Evolutionary conservation across 2,797 vertebrate genomes (phyloP).

Genomic region (Coreius guichenoti): DNA sequence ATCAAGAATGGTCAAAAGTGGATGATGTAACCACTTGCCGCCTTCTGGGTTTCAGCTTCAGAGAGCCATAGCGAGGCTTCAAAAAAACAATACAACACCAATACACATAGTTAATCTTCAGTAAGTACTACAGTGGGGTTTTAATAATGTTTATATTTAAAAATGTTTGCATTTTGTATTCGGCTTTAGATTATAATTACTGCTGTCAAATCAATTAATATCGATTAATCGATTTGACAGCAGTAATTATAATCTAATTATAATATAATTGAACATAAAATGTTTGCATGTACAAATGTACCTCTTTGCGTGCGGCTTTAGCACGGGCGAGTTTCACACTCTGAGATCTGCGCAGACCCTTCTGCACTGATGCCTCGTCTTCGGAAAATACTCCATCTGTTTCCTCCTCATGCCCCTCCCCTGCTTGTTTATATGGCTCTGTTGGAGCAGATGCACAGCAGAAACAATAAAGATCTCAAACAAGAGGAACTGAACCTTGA

Average conservation of each 20-base stretch:
- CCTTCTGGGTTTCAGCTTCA: slow-evolving; percentile 86
- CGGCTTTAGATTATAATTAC: neutral
- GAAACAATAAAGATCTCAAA: slow-evolving; percentile 19
- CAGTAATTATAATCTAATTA: neutral
- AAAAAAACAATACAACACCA: slow-evolving; percentile 7
- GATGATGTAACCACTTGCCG: slow-evolving; percentile 78
- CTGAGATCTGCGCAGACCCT: slow-evolving; percentile 83
- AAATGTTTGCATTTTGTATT: slow-evolving; percentile 14
- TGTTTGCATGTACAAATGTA: slow-evolving; percentile 52
- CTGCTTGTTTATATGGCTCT: slow-evolving; percentile 75
- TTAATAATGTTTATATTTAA: too few species aligned
- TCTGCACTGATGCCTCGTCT: slow-evolving; percentile 80
- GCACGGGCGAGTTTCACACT: slow-evolving; percentile 86
- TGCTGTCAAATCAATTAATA: neutral
- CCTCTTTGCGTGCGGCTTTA: slow-evolving; percentile 83
- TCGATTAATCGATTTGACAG: neutral
- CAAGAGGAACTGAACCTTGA: slow-evolving; percentile 19
- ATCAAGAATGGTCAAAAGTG: slow-evolving; percentile 62
- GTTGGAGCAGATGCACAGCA: slow-evolving; percentile 44
- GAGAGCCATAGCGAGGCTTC: slow-evolving; percentile 85
- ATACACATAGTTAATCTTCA: slow-evolving; percentile 14
- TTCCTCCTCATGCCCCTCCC: slow-evolving; percentile 81
- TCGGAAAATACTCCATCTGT: slow-evolving; percentile 79
- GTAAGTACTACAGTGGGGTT: neutral
- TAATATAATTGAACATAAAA: neutral